Base-by-base conservation (phyloP, 1,140 invertebrate species). In the Rhyacophila brunnea region DNA sequence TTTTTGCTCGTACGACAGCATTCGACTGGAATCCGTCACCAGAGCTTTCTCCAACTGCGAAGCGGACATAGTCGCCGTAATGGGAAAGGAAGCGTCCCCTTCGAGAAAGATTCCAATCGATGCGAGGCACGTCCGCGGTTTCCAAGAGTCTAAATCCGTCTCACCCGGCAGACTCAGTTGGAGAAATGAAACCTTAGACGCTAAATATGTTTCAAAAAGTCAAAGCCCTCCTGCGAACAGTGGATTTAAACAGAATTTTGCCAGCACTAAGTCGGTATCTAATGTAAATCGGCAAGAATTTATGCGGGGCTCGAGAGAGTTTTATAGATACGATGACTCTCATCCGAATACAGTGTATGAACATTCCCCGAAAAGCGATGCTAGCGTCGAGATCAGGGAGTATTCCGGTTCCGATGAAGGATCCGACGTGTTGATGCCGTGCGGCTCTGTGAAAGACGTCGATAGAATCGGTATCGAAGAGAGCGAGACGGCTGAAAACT, bases 1-100 rank as follows among this genome's bases (percentile, higher is more conserved):
- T 67, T 96, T 95, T 72, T 86, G 86, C 43, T 85, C 85, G 0
- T 80, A 82, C 11, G 83, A 81, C 66, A 84, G 81, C 68, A 74
- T 79, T 4, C 76, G 77, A 71, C 53, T 78, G 57, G 75, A 78
- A 34, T 66, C 77, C 6, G n/a, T 44, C 17, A 11, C 18, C 10
- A 13, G 45, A 19, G 38, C 9, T n/a, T 28, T 28, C 9, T 20
- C 42, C 1, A 43, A 58, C 6, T 45, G 17, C 18, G 43, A 46
- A 40, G 47, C 38, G 0, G 48, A 14, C 13, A 32, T 51, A 19
- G 44, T 46, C n/a, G 53, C 45, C 5, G 38, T 45, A 14, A 57
- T 48, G 32, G 49, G 42, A 10, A 65, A 61, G 49, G 58, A 47
- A 35, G 42, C 44, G 6, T 61, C 63, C 4, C 58, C 63, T 5